Base-by-base conservation (phyloP, 2,113 vertebrate genomes). In the Pomatorhinus ruficollis region DNA sequence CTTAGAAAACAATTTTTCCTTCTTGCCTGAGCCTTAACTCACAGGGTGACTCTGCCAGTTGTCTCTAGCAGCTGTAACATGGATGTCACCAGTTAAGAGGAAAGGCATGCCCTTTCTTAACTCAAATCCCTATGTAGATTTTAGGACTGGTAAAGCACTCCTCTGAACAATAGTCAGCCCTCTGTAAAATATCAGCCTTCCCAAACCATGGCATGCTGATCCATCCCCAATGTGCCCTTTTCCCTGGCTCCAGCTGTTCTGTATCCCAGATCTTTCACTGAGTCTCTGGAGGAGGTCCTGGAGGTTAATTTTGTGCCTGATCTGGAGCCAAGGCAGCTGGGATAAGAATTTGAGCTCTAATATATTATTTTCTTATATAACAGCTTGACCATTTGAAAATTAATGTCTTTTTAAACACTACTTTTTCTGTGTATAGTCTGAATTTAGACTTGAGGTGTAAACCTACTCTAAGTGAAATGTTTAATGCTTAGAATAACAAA, bases 11-110 rank as follows among this genome's bases (percentile, higher is more conserved):
- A 87, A 8, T 74, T 80, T 71, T 94, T 91, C 56, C 33, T 87
- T 94, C 83, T 97, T 96, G 69, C 10, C 33, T 87, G 44, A 37
- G 28, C 71, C 47, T 93, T 89, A 83, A 89, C 31, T 95, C 63
- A 5, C 9, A 37, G 54, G 13, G 14, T 44, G 33, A 40, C 21
- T 68, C 65, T 63, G 60, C 30, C 17, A 15, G n/a, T 56, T 85
- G 54, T 44, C 25, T 64, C 18, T 20, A 17, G 44, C 19, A 59
- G 54, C 53, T 45, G 22, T 65, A 83, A 33, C 17, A 7, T 6
- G 40, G 49, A 40, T 85, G 31, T 77, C 39, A 27, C 24, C 30
- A 31, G 49, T 24, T 15, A 31, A 82, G 45, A 74, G 37, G 31
- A 71, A 79, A 80, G 18, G 27, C 37, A 44, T 57, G 12, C 15